Base-by-base conservation (phyloP, 2,113 vertebrate species). In the Sinocyclocheilus rhinocerous region DNA sequence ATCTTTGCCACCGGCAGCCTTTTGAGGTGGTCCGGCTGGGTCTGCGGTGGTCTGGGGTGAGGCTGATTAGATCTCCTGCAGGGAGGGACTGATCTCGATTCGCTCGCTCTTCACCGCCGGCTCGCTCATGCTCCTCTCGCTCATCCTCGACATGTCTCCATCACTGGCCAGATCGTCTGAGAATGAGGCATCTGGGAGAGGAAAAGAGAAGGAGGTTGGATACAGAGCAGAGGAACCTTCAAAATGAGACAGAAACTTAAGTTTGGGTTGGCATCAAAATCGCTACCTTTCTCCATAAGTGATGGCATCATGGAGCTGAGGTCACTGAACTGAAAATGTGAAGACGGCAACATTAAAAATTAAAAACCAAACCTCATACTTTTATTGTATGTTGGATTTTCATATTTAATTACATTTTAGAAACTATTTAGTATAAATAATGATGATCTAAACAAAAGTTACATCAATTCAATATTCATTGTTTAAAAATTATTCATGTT, bases 71-170 rank as follows among this genome's bases (percentile, higher is more conserved):
- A 98, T 96, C 90, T 97, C 96, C 95, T 98, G 97, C 94, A 98
- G 94, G 0, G 97, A 94, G 92, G 96, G 95, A 86, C 91, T 95
- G 1, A 97, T 93, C 77, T 99, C 97, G 0, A 96, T 94, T 87
- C 97, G 95, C 82, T 99, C 98, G 0, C 97, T 95, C 87, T 99
- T 99, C 22, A 99, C 97, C 6, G 95, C 95, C 0, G 97, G 97
- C 81, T 98, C 97, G 1, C 94, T 94, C 2, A 94, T 67, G 8
- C 92, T 50, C 39, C 73, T 45, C 73, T 76, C 73, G 73, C 70
- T 73, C 70, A 52, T 90, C 59, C 81, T 90, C 85, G 95, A 89
- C 1, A 92, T 91, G 1, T 96, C 95, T 0, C 88, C 94, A 33
- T 99, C 96, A 0, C 94, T 92, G 84, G 95, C 92, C 76, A 95